Base-by-base conservation (phyloP, 2,888 invertebrate genomes). In the Eupithecia inturbata region DNA sequence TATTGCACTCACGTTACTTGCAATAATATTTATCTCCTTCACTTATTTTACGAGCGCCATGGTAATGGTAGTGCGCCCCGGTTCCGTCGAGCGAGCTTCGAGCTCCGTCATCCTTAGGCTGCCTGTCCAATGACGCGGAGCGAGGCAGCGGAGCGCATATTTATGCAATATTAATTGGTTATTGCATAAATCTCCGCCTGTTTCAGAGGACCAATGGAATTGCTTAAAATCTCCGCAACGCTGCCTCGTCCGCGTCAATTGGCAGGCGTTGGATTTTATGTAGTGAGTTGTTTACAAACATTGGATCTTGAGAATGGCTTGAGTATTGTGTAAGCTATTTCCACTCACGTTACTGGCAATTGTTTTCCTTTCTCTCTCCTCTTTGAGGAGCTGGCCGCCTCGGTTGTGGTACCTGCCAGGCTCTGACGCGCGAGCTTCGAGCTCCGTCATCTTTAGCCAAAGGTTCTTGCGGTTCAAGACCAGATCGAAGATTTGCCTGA, bases 361-460 rank as follows among this genome's bases (percentile, higher is more conserved):
- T 12, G 95, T 94, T 87, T 97, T 98, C n/a, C 98, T 92, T 83
- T 98, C 97, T 82, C 97, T 97, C 88, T 99, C 98, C 86, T 98
- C 98, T 70, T 96, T 95, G 1, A 99, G 91, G 9, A 99, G 91
- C 79, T 97, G 97, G 0, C 98, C 98, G 0, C 98, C 98, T 53
- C 99, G 95, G 89, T 98, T 98, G 81, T 97, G 96, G 85, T 96
- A 98, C 0, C 98, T 95, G 79, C 97, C 96, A 0, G 97, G 97
- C 83, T 97, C 97, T n/a, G 95, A 95, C 0, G 97, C 96, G 70
- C 96, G 95, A 28, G 95, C 95, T 79, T 98, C 97, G 67, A 98
- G 89, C 75, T 97, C 97, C 3, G 95, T 92, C 96, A 97, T 96
- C 83, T 97, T 96, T 31, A 95, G 91, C 96, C 97, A 98, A 1